Conservation (phyloP, 2,888 invertebrate species). For the Microctonus hyperodae region DNA sequence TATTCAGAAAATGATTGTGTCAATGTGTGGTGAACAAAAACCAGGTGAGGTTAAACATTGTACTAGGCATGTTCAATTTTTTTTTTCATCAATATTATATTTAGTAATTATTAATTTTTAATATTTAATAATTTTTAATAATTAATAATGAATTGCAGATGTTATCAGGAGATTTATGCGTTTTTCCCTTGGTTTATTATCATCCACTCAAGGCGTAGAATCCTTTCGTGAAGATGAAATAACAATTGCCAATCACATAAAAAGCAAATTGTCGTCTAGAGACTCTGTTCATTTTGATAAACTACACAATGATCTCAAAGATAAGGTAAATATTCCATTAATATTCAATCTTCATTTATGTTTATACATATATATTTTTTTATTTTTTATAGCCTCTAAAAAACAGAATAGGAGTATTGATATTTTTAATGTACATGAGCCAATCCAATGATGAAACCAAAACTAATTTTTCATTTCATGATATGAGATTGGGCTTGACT, state of each 20-base stretch:
- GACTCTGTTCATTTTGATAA: constrained; percentile 56
- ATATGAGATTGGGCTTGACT: constrained; percentile 51
- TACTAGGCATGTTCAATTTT: not conserved
- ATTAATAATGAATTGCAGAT: constrained; percentile 43
- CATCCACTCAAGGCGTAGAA: constrained; percentile 55
- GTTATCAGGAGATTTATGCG: constrained; percentile 51
- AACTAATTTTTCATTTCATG: constrained; percentile 53
- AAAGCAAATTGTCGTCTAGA: constrained; percentile 51
- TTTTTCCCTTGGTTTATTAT: constrained; percentile 54
- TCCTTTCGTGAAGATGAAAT: constrained; percentile 56
- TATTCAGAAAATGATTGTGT: constrained; percentile 57
- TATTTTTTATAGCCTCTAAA: constrained; percentile 47
- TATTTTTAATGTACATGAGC: constrained; percentile 53
- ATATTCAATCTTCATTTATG: not conserved
- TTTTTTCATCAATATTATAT: not conserved
- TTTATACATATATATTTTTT: not conserved
- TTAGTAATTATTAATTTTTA: not conserved
- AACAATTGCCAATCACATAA: constrained; percentile 52
- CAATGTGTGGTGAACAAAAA: constrained; percentile 58
- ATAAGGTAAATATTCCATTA: constrained; percentile 47
- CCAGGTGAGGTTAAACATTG: constrained; percentile 51
- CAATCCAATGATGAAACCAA: constrained; percentile 47
- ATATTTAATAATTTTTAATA: no score
- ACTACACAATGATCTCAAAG: constrained; percentile 56
- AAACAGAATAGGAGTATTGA: constrained; percentile 52